Evolutionary conservation across 2,888 invertebrate species (phyloP).

Genomic region (Deilephila elpenor): DNA sequence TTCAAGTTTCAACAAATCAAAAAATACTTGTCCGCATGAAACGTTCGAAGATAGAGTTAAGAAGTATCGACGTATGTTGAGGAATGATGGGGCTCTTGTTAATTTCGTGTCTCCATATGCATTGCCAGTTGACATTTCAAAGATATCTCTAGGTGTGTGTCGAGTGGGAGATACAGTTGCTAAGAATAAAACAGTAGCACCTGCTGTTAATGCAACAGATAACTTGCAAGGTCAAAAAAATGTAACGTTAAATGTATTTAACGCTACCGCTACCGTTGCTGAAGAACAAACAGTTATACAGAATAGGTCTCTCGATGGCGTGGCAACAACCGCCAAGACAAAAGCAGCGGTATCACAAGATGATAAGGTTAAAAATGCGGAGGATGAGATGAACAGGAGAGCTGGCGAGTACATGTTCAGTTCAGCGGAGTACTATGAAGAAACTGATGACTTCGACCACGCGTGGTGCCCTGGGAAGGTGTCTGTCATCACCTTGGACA

Average conservation of each 20-base stretch:
- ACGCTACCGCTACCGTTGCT: conserved; percentile 28
- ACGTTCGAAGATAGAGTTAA: conserved; percentile 54
- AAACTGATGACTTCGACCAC: conserved; percentile 52
- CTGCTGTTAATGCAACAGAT: background rate
- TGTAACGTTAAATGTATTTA: background rate
- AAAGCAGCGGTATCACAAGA: conserved; percentile 30
- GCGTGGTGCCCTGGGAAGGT: conserved; percentile 57
- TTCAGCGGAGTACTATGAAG: conserved; percentile 72
- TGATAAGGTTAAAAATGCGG: conserved; percentile 37
- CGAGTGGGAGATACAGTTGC: background rate
- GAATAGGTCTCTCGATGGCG: conserved; percentile 30
- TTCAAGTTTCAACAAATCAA: conserved; percentile 45
- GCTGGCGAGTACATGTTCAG: conserved; percentile 68
- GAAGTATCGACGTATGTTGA: conserved; percentile 55
- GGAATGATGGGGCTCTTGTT: conserved; percentile 57
- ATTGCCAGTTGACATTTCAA: conserved; percentile 44
- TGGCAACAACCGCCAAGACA: conserved; percentile 37
- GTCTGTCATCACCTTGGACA: conserved; percentile 56
- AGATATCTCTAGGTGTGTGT: background rate
- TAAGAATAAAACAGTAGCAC: background rate
- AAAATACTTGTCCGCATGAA: conserved; percentile 51
- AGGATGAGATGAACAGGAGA: conserved; percentile 46
- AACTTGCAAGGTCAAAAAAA: background rate
- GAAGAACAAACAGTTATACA: conserved; percentile 25
- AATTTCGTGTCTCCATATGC: conserved; percentile 61